Percentiles rank a stretch among this genome's conserved stretches.
These are phyloP conservation scores for Arnoldichthys spilopterus DNA, from an alignment of 2,797 vertebrate genomes.

Conservation along the genomic window DNA sequence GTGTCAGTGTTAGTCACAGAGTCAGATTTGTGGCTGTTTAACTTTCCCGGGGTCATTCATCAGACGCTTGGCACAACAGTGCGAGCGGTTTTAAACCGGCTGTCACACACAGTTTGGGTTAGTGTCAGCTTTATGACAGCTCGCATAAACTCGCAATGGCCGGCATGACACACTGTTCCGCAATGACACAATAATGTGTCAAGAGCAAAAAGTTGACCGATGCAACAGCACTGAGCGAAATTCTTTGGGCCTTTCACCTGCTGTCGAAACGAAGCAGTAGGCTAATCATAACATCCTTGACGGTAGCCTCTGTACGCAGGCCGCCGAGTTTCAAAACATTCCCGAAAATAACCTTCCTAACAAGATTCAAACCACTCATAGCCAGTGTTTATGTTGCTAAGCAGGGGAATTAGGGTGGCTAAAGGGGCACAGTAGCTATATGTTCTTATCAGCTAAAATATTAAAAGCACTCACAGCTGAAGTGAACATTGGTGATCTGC, in stretches of 20 bases:
- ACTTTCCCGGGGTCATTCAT: slow-evolving; percentile 54
- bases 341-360: neutral
- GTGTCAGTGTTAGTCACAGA: slow-evolving; percentile 49
- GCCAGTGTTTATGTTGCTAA: neutral
- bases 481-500: too few species aligned
- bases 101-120: slow-evolving; percentile 53
- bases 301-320: neutral
- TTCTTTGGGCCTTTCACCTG: slow-evolving; percentile 20
- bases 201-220: slow-evolving; percentile 46
- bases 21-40: slow-evolving; percentile 54
- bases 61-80: slow-evolving; percentile 44
- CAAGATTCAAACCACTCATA: neutral
- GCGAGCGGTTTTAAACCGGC: slow-evolving; percentile 49
- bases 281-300: slow-evolving; percentile 12
- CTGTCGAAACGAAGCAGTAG: slow-evolving; percentile 5
- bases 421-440: too few species aligned
- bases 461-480: too few species aligned
- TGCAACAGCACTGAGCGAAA: slow-evolving; percentile 23
- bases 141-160: slow-evolving; percentile 52
- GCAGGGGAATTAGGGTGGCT: too few species aligned
- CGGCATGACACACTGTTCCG: slow-evolving; percentile 49
- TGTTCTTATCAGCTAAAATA: too few species aligned
- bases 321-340: neutral
- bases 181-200: slow-evolving; percentile 54
- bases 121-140: slow-evolving; percentile 51